Conservation (phyloP, 2,113 vertebrate genomes). For the Tachysurus vachellii region DNA sequence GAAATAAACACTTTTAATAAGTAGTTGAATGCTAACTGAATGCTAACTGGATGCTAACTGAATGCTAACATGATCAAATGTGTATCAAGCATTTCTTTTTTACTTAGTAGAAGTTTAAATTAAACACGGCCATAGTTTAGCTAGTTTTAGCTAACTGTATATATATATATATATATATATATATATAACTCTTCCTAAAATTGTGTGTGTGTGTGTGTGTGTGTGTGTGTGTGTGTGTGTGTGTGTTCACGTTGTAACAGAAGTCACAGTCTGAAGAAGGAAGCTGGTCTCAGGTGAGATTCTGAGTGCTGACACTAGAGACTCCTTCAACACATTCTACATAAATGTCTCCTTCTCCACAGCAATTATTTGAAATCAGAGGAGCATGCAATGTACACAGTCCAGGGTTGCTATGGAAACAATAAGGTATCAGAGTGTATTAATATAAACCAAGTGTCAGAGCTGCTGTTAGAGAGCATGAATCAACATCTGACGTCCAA, state of each 20-base stretch:
- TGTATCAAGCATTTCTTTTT: not conserved
- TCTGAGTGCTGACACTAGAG: not conserved
- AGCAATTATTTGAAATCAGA: not conserved
- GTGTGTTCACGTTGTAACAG: conserved; percentile 66
- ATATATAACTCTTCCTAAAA: no score
- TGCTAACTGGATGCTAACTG: not conserved
- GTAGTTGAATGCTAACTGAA: no score
- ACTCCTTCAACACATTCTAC: not conserved
- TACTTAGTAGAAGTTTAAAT: not conserved
- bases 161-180: no score
- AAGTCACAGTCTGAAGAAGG: conserved; percentile 93
- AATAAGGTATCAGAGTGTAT: not conserved
- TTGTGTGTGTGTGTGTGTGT: not conserved
- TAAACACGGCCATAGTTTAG: not conserved
- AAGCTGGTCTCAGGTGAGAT: conserved; percentile 94
- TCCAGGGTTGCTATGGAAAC: not conserved
- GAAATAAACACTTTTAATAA: not conserved
- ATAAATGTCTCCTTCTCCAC: not conserved
- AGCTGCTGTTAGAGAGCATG: not conserved
- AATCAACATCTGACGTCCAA: not conserved
- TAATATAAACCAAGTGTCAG: not conserved
- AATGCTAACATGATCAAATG: not conserved
- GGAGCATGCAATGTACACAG: not conserved
- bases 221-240: not conserved
- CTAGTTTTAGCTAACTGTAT: not conserved